Percentiles rank a stretch among this genome's conserved stretches.
These are phyloP conservation scores for Petrocephalus microphthalmus DNA, from an alignment of 2,113 vertebrate genomes.

Conservation along the genomic window DNA sequence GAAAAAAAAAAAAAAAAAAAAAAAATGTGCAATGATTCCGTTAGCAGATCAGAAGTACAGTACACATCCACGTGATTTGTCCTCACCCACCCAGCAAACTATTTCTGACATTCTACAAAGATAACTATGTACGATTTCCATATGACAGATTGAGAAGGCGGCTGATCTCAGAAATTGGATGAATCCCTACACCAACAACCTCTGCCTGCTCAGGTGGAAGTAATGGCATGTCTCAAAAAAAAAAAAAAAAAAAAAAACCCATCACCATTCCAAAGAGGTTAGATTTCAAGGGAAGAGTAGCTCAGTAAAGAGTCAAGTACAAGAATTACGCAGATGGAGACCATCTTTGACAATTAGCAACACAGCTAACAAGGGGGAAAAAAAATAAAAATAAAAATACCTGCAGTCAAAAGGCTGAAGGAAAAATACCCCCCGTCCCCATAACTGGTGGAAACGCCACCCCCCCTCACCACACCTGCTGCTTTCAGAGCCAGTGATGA, in stretches of 20 bases:
- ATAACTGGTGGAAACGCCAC: background rate
- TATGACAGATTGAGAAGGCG: background rate
- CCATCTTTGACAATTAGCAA: background rate
- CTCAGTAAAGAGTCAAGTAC: background rate
- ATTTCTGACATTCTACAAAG: slow-evolving; percentile 9
- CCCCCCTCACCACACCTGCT: background rate
- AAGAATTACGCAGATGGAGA: background rate
- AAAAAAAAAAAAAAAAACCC: background rate
- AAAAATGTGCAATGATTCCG: slow-evolving; percentile 59
- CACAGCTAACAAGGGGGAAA: background rate
- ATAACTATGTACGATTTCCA: background rate
- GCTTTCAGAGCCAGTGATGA: background rate
- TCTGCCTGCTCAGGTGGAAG: background rate
- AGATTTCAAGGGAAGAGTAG: background rate
- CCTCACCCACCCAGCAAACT: background rate
- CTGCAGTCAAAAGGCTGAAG: background rate
- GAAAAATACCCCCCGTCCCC: background rate
- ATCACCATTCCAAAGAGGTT: background rate
- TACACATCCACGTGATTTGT: slow-evolving; percentile 39
- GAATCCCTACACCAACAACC: background rate
- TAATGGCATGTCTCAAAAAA: background rate
- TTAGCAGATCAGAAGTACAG: slow-evolving; percentile 45
- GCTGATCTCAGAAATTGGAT: background rate
- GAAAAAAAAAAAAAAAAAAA: slow-evolving; percentile 31
- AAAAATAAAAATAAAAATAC: background rate